phyloP scores from a whole-genome alignment of 2,113 vertebrate species.

The Heterocephalus glaber region DNA sequence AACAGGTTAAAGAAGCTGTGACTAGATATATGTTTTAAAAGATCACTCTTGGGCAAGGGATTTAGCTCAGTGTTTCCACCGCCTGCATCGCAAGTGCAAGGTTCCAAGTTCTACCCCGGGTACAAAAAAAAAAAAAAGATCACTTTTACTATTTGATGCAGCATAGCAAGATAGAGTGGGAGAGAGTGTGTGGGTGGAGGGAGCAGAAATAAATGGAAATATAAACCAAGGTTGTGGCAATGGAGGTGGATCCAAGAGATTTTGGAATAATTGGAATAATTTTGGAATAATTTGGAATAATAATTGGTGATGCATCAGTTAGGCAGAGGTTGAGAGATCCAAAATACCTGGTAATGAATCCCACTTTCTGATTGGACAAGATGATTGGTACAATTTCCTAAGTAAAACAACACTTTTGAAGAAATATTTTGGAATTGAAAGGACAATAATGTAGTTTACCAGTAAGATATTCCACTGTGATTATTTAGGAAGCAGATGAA shows the following conservation, averaged over 20 bases:
- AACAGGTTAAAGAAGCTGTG: neutral
- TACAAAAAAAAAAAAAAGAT: no score
- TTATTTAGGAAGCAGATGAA: neutral
- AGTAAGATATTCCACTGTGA: neutral
- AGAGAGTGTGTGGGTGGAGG: neutral
- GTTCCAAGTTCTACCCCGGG: no score
- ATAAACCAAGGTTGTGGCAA: neutral
- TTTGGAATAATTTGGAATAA: no score
- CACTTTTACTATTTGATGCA: neutral
- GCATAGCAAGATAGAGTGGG: neutral
- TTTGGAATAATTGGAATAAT: no score
- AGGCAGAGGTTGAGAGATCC: neutral
- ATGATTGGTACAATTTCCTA: neutral
- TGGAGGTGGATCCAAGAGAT: neutral
- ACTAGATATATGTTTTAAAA: neutral
- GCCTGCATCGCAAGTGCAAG: no score
- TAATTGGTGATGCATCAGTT: neutral
- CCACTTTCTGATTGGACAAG: neutral
- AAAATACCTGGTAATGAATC: neutral
- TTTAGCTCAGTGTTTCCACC: no score
- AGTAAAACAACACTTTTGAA: neutral
- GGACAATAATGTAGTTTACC: neutral
- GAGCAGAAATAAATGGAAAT: neutral
- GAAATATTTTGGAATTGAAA: neutral
- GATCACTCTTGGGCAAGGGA: no score